Conservation (phyloP, 2,888 invertebrate species). For the Tiliacea citrago region DNA sequence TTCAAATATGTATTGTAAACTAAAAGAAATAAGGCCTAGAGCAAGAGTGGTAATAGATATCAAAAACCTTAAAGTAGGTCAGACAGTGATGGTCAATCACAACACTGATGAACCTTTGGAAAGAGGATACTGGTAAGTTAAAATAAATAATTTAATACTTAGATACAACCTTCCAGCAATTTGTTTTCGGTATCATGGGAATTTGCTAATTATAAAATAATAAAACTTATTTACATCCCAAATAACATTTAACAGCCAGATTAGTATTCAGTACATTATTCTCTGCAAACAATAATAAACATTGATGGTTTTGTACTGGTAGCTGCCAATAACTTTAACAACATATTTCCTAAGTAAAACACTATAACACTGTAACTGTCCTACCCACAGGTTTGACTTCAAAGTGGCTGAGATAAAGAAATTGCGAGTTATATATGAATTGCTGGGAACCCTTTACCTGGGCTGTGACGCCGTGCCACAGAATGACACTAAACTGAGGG, state of each 20-base stretch:
- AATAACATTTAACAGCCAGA: background rate
- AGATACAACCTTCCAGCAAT: background rate
- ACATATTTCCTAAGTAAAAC: background rate
- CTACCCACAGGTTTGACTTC: constrained; percentile 88
- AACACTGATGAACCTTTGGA: constrained; percentile 93
- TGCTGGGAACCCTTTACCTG: constrained; percentile 91
- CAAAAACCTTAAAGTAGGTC: constrained; percentile 90
- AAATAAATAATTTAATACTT: background rate
- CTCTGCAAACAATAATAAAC: background rate
- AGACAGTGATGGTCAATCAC: constrained; percentile 93
- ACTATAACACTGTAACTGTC: background rate
- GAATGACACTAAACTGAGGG: constrained; percentile 90
- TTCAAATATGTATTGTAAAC: constrained; percentile 78
- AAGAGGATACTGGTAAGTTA: constrained; percentile 93
- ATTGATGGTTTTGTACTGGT: background rate
- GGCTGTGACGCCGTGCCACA: constrained; percentile 90
- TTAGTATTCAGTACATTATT: background rate
- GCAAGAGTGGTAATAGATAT: constrained; percentile 90
- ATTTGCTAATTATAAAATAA: background rate
- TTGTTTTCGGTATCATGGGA: background rate
- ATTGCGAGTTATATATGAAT: constrained; percentile 78
- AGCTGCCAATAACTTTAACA: too few relatives aligned
- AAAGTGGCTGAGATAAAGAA: constrained; percentile 87
- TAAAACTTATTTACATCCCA: background rate
- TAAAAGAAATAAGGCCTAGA: constrained; percentile 92